These are phyloP conservation scores for Scopus umbretta DNA, from an alignment of 2,113 vertebrate genomes.

Conservation along the genomic window DNA sequence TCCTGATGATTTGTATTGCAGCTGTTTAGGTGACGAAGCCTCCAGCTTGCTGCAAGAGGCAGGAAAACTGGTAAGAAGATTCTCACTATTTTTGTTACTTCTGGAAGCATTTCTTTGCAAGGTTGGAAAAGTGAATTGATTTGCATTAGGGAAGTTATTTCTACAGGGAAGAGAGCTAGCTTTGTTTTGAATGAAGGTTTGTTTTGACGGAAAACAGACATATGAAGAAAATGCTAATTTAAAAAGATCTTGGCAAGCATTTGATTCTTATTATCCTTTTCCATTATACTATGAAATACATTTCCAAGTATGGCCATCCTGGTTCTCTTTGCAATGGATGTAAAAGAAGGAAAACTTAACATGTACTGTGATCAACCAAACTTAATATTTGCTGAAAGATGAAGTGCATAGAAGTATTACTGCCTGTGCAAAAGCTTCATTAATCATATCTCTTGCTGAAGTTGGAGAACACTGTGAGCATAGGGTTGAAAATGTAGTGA, in stretches of 20 bases:
- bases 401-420: background rate
- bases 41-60: background rate
- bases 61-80: background rate
- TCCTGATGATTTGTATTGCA: background rate
- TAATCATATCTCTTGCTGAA: constrained; percentile 10
- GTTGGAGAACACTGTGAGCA: background rate
- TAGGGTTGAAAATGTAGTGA: constrained; percentile 6
- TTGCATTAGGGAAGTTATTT: constrained; percentile 18
- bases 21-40: background rate
- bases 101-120: background rate
- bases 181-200: background rate
- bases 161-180: background rate
- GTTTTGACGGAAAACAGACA: constrained; percentile 30
- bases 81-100: background rate
- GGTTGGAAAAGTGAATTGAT: constrained; percentile 1
- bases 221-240: constrained; percentile 7
- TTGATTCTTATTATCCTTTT: background rate
- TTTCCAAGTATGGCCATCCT: background rate
- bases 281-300: background rate
- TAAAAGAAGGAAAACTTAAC: background rate
- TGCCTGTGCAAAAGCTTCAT: background rate
- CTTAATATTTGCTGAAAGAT: background rate
- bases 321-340: background rate
- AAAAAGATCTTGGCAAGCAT: background rate
- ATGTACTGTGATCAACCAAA: background rate